These are phyloP conservation scores for Hexactinellida sp. DNA, from an alignment of 37 sponge, comb jelly and placozoan genomes.

Conservation along the genomic window DNA sequence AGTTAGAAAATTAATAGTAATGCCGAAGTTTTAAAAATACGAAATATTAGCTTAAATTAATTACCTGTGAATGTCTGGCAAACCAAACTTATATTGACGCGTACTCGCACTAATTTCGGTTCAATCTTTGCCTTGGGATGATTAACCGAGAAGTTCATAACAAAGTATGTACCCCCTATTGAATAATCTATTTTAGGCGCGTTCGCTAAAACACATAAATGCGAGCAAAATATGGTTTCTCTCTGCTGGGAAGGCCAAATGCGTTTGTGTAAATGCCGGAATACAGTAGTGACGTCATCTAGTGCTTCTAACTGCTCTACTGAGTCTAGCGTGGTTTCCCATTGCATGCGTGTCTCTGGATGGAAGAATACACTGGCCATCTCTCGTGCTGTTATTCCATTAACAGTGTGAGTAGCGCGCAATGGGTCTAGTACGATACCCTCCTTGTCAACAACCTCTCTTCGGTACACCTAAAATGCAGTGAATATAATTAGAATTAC, in stretches of 20 bases:
- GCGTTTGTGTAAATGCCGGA: conserved; percentile 82
- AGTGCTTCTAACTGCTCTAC: conserved; percentile 53
- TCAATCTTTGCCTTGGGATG: conserved; percentile 41
- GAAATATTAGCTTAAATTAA: too few relatives aligned
- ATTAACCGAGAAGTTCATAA: conserved; percentile 81
- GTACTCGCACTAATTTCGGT: not conserved
- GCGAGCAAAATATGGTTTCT: conserved; percentile 75
- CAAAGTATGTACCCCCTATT: conserved; percentile 77
- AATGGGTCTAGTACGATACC: conserved; percentile 86
- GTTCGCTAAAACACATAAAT: conserved; percentile 56
- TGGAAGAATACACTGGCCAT: conserved; percentile 64
- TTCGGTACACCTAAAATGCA: conserved; percentile 37
- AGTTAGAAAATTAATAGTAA: too few relatives aligned
- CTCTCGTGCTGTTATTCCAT: conserved; percentile 75
- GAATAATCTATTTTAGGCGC: conserved; percentile 58
- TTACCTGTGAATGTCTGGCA: conserved; percentile 10
- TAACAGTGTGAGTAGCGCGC: conserved; percentile 54
- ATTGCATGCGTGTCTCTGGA: conserved; percentile 62
- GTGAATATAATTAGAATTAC: not conserved
- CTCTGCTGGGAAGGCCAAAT: conserved; percentile 94
- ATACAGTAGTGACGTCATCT: conserved; percentile 54
- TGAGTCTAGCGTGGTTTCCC: conserved; percentile 78
- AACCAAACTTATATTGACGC: not conserved
- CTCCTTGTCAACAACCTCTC: conserved; percentile 70
- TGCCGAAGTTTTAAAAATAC: too few relatives aligned